Base-by-base conservation (phyloP, 2,888 invertebrate genomes). In the Noctua comes region DNA sequence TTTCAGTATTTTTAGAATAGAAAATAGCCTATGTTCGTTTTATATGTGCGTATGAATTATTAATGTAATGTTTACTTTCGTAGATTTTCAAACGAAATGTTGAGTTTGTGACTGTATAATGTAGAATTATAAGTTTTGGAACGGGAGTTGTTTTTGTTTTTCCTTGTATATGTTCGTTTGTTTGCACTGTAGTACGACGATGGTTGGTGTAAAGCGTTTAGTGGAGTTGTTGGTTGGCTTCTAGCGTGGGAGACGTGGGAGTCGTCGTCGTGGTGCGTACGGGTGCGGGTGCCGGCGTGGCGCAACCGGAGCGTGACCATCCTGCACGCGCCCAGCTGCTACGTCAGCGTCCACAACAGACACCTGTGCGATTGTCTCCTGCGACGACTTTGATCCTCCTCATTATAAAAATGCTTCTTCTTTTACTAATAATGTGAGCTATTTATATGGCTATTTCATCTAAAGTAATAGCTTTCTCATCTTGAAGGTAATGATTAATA, bases 321-420 rank as follows among this genome's bases (percentile, higher is more conserved):
- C 69, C 89, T 93, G 70, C 96, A 96, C 88, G 95, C 96, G 73
- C 93, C 96, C 13, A 88, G 92, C 51, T 96, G 96, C 92, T 91
- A 93, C 85, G 91, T 95, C 86, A 91, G 94, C 59, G 91, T 93
- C 75, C 90, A 91, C 80, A 88, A 92, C 76, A 86, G 89, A 75
- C 92, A 91, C 68, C 92, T 91, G 83, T 96, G 96, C 88, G 91
- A 94, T 90, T 96, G 96, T 85, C 91, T 94, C 62, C 92, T 96
- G 68, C 84, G 89, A 78, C 79, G 82, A 80, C 72, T 73, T 43
- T 71, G 66, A 71, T 80, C 82, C 27, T 80, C 82, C 27, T 36
- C 64, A 69, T 65, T 68, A 70, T 80, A 75, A 73, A 77, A 6
- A 68, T 40, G 16, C 8, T 64, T 68, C 31, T 71, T 62, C 62